These are phyloP conservation scores for Meriones unguiculatus DNA, from an alignment of 2,113 vertebrate species.

Conservation along the genomic window DNA sequence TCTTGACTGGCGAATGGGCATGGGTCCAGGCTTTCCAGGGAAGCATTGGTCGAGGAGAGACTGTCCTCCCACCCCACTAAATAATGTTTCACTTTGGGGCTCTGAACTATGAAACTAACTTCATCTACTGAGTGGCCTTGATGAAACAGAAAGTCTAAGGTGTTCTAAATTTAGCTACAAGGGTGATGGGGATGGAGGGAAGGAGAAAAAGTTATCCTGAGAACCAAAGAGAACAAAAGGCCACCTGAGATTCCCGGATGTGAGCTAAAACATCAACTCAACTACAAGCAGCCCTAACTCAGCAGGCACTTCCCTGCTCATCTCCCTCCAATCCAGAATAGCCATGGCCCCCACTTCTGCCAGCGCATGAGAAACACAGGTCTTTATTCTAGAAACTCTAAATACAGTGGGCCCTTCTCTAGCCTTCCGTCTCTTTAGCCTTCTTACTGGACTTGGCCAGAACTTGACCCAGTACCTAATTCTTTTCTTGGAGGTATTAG, in stretches of 20 bases:
- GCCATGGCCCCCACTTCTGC: background rate
- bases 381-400: background rate
- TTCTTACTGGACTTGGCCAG: background rate
- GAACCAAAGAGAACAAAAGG: background rate
- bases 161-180: background rate
- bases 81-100: background rate
- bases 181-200: background rate
- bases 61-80: background rate
- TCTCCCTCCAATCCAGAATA: background rate
- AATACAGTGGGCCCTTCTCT: background rate
- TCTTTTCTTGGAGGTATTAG: background rate
- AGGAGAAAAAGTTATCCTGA: background rate
- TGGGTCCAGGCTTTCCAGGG: background rate
- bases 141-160: background rate
- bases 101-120: background rate
- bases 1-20: background rate
- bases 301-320: background rate
- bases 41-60: background rate
- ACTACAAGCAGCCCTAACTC: background rate
- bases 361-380: background rate
- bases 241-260: background rate
- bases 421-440: background rate
- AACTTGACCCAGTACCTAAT: background rate
- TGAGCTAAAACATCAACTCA: background rate
- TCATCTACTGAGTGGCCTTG: background rate